phyloP scores from a whole-genome alignment of 2,113 vertebrate species.

The Climacteris rufus region DNA sequence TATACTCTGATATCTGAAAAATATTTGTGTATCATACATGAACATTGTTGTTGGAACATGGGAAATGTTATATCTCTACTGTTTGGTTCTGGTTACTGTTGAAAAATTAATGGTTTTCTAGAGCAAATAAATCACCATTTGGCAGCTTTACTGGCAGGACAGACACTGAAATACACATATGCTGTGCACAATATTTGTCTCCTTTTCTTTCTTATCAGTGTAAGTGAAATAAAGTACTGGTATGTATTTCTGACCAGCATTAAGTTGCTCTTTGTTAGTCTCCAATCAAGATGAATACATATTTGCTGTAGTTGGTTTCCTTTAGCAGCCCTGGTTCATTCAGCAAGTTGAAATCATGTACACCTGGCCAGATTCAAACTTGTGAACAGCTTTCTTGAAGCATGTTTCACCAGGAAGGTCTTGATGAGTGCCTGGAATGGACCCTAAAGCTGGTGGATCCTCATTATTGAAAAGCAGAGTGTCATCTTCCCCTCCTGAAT shows the following conservation, averaged over 20 bases:
- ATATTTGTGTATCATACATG: neutral
- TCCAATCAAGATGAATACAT: neutral
- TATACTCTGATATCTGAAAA: neutral
- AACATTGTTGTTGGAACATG: neutral
- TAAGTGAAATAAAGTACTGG: neutral
- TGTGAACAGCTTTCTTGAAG: neutral
- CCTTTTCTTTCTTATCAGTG: neutral
- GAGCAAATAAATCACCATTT: slow-evolving; percentile 51
- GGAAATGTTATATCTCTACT: neutral
- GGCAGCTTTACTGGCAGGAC: slow-evolving; percentile 51
- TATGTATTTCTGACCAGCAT: neutral
- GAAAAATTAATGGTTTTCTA: slow-evolving; percentile 39
- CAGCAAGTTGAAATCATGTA: neutral
- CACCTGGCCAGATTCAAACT: neutral
- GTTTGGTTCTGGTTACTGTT: slow-evolving; percentile 34
- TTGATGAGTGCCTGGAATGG: neutral
- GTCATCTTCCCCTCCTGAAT: neutral
- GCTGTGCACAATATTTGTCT: neutral
- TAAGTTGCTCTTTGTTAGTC: neutral
- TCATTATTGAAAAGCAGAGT: neutral
- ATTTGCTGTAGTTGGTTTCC: neutral
- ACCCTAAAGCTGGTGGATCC: neutral
- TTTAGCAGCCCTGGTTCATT: neutral
- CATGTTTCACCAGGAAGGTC: neutral
- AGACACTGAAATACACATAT: slow-evolving; percentile 36